Base-by-base conservation (phyloP, 1,140 invertebrate genomes). In the Caerostris extrusa region DNA sequence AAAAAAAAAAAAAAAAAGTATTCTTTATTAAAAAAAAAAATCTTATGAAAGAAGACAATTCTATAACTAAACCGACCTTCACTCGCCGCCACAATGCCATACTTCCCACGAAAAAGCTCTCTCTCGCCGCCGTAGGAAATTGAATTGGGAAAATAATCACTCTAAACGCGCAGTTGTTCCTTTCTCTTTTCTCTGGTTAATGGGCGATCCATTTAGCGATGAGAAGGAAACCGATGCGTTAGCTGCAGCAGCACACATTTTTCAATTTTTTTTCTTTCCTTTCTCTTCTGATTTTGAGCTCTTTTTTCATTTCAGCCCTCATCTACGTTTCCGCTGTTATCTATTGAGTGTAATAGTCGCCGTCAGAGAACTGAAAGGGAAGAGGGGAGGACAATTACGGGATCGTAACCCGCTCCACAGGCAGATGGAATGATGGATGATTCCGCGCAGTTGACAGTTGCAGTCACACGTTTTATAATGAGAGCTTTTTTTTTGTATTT, bases 81-180 rank as follows among this genome's bases (percentile, higher is more conserved):
- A 34, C 34, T 34, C 34, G 34, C 34, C 34, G 34, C n/a, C n/a
- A n/a, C n/a, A n/a, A n/a, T n/a, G n/a, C 60, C 17, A 61, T 17
- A 64, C 12, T 64, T 64, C 69, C 34, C 71, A 53, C 71, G 34
- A 14, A 77, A 77, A 34, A 34, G 34, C 34, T 34, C 34, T 34
- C 71, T 64, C 71, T 77, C 71, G 7, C 53, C 50, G 53, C 14
- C 71, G 8, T 12, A 53, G 71, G 71, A 77, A 77, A 77, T 77
- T 77, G 71, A 77, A n/a, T 85, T n/a, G 83, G 83, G 19, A n/a
- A 85, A 85, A 85, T 58, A 85, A 85, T 85, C 57, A 58, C 83
- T 56, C 19, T 58, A 85, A 85, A 85, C 83, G 56, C 7, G n/a
- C 58, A 85, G 57, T 85, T 19, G 57, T 85, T 57, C 57, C 57